Percentiles rank a stretch among this genome's conserved stretches.
These are phyloP conservation scores for Siphlonurus alternatus DNA, from an alignment of 2,888 invertebrate species.

Conservation along the genomic window DNA sequence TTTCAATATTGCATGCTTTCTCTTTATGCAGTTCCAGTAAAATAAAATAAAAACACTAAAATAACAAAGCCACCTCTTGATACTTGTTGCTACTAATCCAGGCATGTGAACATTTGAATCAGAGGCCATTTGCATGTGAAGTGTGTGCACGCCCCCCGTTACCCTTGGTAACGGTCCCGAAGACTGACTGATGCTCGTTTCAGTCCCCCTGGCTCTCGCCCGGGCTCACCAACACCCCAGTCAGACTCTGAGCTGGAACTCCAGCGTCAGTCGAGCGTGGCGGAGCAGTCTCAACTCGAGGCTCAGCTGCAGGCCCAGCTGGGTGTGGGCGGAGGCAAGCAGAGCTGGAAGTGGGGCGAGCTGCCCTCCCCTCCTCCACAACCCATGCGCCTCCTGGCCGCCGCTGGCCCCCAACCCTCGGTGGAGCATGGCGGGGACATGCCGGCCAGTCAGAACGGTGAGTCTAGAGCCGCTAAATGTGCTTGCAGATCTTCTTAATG, in stretches of 20 bases:
- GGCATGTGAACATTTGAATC: background rate
- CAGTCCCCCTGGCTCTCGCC: conserved; percentile 40
- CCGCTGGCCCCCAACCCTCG: conserved; percentile 9
- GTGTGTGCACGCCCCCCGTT: background rate
- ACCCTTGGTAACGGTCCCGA: too few species aligned
- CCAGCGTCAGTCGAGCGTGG: conserved; percentile 14
- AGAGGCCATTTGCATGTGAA: background rate
- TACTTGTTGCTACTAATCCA: too few species aligned
- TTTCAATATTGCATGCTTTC: too few species aligned
- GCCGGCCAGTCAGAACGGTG: background rate
- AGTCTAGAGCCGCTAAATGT: background rate
- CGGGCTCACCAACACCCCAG: conserved; percentile 62
- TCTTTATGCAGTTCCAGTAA: too few species aligned
- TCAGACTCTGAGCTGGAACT: conserved; percentile 88
- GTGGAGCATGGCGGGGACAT: conserved; percentile 7
- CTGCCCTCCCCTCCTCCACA: conserved; percentile 43
- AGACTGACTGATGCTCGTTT: too few species aligned
- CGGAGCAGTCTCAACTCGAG: conserved; percentile 5
- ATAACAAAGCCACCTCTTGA: too few species aligned
- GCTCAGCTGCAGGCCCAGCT: conserved; percentile 2
- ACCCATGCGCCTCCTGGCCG: conserved; percentile 13
- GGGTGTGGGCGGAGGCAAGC: conserved; percentile 7
- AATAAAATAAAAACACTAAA: too few species aligned
- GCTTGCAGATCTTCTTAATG: too few species aligned
- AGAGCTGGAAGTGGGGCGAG: conserved; percentile 74